Base-by-base conservation (phyloP, 2,888 invertebrate species). In the Ornithoptera alexandrae region DNA sequence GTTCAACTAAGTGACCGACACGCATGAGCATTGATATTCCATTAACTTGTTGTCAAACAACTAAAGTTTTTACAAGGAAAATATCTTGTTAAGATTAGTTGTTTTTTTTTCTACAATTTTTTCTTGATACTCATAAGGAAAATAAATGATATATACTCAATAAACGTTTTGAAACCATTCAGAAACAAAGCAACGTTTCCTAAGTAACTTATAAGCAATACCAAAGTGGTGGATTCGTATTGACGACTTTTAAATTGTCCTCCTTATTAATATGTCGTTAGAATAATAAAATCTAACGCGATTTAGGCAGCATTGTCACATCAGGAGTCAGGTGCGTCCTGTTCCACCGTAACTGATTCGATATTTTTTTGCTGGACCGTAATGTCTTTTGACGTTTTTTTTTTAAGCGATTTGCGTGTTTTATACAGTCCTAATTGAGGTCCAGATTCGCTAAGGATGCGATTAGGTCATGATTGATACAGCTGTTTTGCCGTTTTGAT, bases 341-440 rank as follows among this genome's bases (percentile, higher is more conserved):
- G 68, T 61, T 57, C 72, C 71, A 72, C 80, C 86, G 77, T 84
- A 78, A 78, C 87, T 78, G 81, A 88, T 85, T 80, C 72, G 73
- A 72, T 72, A 76, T 84, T 87, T 88, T 56, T 89, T 88, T 85
- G 81, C 81, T 67, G 69, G 67, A 68, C 67, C 80, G 80, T 89
- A 88, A 89, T 86, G 88, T 88, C 84, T 87, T 86, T 83, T 79
- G 80, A 75, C 30, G 30, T 30, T 30, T 78, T 78, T 71, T 90
- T n/a, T 89, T 86, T 46, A 12, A 83, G 83, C 83, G 83, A 79
- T 84, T 84, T 83, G 77, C 79, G 75, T 85, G 83, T 86, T 90
- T 89, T 85, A 89, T 87, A 83, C 84, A 84, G 76, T 82, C 83
- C 84, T 90, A 90, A 92, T 92, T 92, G 90, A 87, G 90, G 89